Base-by-base conservation (phyloP, 2,797 vertebrate genomes). In the Threskiornis aethiopicus region DNA sequence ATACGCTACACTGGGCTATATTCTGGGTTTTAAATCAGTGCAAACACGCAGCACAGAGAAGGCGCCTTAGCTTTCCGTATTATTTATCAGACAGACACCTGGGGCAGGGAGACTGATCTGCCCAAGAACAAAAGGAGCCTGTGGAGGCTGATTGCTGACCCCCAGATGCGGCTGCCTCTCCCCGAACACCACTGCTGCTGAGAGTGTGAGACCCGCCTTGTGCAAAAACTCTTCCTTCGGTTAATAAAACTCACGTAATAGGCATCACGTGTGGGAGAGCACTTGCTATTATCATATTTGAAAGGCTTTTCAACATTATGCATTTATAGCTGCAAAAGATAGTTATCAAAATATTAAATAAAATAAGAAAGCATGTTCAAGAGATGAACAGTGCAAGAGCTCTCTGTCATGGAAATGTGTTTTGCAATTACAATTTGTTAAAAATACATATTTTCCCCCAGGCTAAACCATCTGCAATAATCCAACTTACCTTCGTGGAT, bases 401-500 rank as follows among this genome's bases (percentile, higher is more conserved):
- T 39, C 49, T 80, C 37, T 66, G 67, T 29, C 75, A 29, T 28
- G 31, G 71, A 28, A 70, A 67, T 54, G 78, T 4, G 22, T 42
- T 93, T 76, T 86, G 54, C 84, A 73, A 51, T 39, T 79, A 52
- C 18, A 31, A 5, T 72, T 83, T 59, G 58, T 95, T 93, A 82
- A 80, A 94, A 93, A 93, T 81, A 64, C 81, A 88, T 70, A 25
- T 5, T 79, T 88, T 44, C 41, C 86, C 93, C 67, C 41, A 49
- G 69, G 59, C 69, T 46, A 49, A 93, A 37, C 49, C 80, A 96
- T 81, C 78, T 73, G 84, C 72, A 93, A 52, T 77, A 87, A 66
- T 67, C 94, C 65, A 72, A 25, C 64, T 65, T 88, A 89, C 95
- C 83, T 95, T 28, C 4, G 33, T 75, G 90, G 88, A 92, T 95